These are phyloP conservation scores for Peromyscus californicus DNA, from an alignment of 2,113 vertebrate species.

Conservation along the genomic window DNA sequence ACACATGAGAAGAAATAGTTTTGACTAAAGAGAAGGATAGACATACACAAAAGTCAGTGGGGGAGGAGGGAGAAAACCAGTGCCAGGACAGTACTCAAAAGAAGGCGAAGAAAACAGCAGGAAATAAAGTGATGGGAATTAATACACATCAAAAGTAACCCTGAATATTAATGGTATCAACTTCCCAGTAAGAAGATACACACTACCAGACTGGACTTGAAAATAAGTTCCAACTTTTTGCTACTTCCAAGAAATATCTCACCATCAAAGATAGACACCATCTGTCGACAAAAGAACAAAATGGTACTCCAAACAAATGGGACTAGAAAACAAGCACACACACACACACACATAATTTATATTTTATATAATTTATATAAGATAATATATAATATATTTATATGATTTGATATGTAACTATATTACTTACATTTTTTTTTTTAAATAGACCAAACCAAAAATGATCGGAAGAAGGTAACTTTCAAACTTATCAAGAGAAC, in stretches of 20 bases:
- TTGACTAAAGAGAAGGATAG: not conserved
- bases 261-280: not conserved
- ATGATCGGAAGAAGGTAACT: not conserved
- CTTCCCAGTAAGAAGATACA: not conserved
- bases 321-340: not conserved
- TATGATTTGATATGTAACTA: not conserved
- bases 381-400: no score
- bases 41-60: not conserved
- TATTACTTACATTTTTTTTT: not conserved
- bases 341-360: no score
- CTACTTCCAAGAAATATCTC: not conserved
- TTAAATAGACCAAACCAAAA: not conserved
- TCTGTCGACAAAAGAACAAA: not conserved
- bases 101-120: not conserved
- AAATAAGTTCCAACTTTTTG: not conserved
- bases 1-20: not conserved
- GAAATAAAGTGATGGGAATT: not conserved
- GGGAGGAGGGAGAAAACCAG: no score
- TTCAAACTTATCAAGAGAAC: not conserved
- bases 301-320: not conserved
- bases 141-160: not conserved
- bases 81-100: not conserved
- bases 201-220: not conserved
- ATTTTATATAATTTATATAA: no score
- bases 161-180: not conserved